Evolutionary conservation across 1,140 invertebrate species (phyloP).

Genomic region (Drosophila paulistorum): DNA sequence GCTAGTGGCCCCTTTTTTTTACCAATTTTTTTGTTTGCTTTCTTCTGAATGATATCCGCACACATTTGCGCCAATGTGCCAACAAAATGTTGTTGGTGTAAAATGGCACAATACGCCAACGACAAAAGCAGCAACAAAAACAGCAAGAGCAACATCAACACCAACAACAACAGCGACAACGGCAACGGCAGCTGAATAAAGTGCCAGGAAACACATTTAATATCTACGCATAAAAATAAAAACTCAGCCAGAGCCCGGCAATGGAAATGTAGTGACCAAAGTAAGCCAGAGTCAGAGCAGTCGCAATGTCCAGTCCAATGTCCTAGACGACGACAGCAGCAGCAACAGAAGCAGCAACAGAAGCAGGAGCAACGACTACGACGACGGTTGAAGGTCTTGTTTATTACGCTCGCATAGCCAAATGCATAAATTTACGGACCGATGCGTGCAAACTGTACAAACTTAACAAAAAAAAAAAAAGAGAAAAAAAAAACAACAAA

Average conservation of each 20-base stretch:
- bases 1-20: conserved; percentile 9
- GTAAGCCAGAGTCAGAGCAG: conserved; percentile 27
- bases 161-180: conserved; percentile 26
- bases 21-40: neutral
- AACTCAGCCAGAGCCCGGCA: conserved; percentile 72
- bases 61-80: conserved; percentile 77
- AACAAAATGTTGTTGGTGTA: conserved; percentile 60
- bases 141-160: too few relatives aligned
- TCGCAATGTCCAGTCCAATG: conserved; percentile 7
- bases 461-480: conserved; percentile 63
- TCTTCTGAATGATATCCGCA: conserved; percentile 61
- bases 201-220: conserved; percentile 82
- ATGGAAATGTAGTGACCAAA: conserved; percentile 75
- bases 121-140: conserved; percentile 39
- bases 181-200: conserved; percentile 67
- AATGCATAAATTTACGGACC: conserved; percentile 82
- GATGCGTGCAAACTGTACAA: conserved; percentile 79
- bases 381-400: conserved; percentile 78
- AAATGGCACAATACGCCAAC: conserved; percentile 75
- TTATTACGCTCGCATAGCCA: conserved; percentile 81
- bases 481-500: conserved; percentile 1
- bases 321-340: conserved; percentile 27
- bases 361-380: conserved; percentile 34
- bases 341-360: conserved; percentile 27
- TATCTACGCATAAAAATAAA: conserved; percentile 81